Evolutionary conservation across 2,888 invertebrate species (phyloP).

Genomic region (Alloplasta piceator): DNA sequence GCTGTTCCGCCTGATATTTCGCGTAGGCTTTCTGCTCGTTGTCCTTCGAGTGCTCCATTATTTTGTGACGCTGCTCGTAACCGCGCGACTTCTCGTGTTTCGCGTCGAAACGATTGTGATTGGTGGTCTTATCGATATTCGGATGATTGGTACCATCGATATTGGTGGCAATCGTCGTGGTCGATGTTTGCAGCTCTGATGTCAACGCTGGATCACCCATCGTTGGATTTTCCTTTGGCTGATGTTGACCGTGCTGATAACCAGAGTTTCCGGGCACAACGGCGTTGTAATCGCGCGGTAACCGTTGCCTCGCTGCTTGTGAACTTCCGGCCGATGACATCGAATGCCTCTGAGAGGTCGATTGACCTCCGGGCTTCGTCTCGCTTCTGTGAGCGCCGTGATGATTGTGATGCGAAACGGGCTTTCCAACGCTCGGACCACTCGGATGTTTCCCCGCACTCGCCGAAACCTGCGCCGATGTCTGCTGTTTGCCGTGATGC

Average conservation of each 20-base stretch:
- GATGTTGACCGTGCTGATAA: conserved; percentile 69
- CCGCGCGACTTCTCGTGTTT: conserved; percentile 70
- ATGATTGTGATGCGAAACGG: conserved; percentile 76
- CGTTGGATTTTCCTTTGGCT: conserved; percentile 54
- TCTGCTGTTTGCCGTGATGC: conserved; percentile 76
- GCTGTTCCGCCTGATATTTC: conserved; percentile 72
- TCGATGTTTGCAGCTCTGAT: neutral
- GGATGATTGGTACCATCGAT: conserved; percentile 38
- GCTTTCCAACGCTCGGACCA: conserved; percentile 68
- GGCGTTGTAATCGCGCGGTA: conserved; percentile 73
- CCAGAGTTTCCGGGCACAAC: conserved; percentile 54
- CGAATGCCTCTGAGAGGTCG: conserved; percentile 78
- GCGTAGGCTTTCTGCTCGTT: conserved; percentile 75
- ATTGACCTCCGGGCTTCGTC: conserved; percentile 64
- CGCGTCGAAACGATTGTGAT: conserved; percentile 69
- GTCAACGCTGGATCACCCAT: neutral
- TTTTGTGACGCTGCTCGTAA: conserved; percentile 77
- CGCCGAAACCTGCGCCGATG: conserved; percentile 67
- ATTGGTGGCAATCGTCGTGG: neutral
- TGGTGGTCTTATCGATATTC: conserved; percentile 57
- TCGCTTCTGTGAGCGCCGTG: conserved; percentile 72
- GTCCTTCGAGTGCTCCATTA: conserved; percentile 69
- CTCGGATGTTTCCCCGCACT: conserved; percentile 79
- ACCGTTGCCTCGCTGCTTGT: conserved; percentile 74
- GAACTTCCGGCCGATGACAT: conserved; percentile 42